These are phyloP conservation scores for Meghimatium bilineatum DNA, from an alignment of 2,888 invertebrate species.

Conservation along the genomic window DNA sequence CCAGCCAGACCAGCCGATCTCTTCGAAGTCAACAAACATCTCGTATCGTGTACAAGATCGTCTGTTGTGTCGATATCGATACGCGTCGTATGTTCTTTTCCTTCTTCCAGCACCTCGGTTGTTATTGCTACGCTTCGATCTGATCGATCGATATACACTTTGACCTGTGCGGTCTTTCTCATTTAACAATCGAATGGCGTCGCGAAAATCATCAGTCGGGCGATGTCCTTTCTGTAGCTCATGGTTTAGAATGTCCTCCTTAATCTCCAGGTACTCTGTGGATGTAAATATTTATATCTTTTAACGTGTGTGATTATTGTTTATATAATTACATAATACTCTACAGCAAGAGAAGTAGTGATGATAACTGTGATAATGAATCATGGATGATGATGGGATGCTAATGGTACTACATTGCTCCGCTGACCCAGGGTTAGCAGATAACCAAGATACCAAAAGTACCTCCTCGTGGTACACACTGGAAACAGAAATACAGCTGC, in stretches of 20 bases:
- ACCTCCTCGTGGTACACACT: no score
- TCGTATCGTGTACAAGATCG: slow-evolving; percentile 70
- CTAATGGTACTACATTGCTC: no score
- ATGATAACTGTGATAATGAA: no score
- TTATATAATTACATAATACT: no score
- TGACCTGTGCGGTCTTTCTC: slow-evolving; percentile 37
- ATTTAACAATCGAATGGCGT: slow-evolving; percentile 49
- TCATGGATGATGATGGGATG: no score
- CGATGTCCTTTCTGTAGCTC: slow-evolving; percentile 54
- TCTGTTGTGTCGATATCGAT: slow-evolving; percentile 61
- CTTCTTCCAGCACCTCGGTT: slow-evolving; percentile 44
- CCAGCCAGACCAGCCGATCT: slow-evolving; percentile 82
- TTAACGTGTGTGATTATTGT: neutral
- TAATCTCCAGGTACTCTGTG: slow-evolving; percentile 67
- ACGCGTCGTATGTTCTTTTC: slow-evolving; percentile 52
- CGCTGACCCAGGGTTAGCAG: no score
- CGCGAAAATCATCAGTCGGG: slow-evolving; percentile 32
- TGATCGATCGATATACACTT: neutral
- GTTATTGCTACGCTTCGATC: slow-evolving; percentile 32
- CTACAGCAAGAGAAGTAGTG: no score
- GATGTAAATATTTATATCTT: neutral
- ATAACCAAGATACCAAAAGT: no score
- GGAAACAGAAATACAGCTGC: no score
- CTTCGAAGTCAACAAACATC: slow-evolving; percentile 81
- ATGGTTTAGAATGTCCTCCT: slow-evolving; percentile 60